A percentile compares a stretch with the other conserved stretches of the same genome.
These are phyloP conservation scores for Yponomeuta malinellus DNA, from an alignment of 2,888 invertebrate species.

Conservation along the genomic window DNA sequence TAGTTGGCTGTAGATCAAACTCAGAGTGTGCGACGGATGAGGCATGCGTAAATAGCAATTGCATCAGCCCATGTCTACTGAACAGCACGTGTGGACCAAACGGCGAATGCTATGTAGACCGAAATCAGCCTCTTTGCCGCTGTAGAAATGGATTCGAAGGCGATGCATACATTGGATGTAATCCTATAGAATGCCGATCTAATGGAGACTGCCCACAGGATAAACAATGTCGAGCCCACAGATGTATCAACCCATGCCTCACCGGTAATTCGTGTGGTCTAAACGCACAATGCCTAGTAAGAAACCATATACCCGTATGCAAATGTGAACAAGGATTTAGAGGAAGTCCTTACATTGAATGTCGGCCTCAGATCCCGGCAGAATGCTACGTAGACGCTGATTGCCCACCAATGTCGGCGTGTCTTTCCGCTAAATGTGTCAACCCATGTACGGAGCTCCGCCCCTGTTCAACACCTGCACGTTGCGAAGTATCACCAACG, in stretches of 20 bases:
- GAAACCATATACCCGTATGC: conserved; percentile 90
- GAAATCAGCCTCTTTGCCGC: conserved; percentile 84
- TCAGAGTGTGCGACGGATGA: conserved; percentile 89
- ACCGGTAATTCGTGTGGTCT: conserved; percentile 85
- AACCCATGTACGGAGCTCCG: conserved; percentile 86
- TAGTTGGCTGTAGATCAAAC: conserved; percentile 88
- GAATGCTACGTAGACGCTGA: conserved; percentile 89
- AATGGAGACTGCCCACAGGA: conserved; percentile 92
- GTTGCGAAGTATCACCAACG: conserved; percentile 87
- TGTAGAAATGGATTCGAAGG: conserved; percentile 89
- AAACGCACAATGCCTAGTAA: conserved; percentile 85
- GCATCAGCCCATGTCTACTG: conserved; percentile 89
- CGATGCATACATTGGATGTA: conserved; percentile 83
- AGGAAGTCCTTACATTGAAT: conserved; percentile 89
- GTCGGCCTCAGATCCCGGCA: conserved; percentile 81
- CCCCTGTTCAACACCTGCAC: conserved; percentile 87
- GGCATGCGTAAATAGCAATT: conserved; percentile 89
- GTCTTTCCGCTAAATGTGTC: conserved; percentile 87
- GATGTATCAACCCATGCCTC: conserved; percentile 90
- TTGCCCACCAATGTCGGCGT: conserved; percentile 86
- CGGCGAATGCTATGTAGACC: conserved; percentile 86
- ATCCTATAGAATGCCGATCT: conserved; percentile 87
- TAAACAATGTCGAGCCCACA: conserved; percentile 88
- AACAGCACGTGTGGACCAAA: conserved; percentile 88
- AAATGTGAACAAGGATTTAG: conserved; percentile 85